A percentile compares a stretch with the other conserved stretches of the same genome.
Evolutionary conservation across 2,797 vertebrate genomes (phyloP).

Genomic region (Sitta carolinensis): DNA sequence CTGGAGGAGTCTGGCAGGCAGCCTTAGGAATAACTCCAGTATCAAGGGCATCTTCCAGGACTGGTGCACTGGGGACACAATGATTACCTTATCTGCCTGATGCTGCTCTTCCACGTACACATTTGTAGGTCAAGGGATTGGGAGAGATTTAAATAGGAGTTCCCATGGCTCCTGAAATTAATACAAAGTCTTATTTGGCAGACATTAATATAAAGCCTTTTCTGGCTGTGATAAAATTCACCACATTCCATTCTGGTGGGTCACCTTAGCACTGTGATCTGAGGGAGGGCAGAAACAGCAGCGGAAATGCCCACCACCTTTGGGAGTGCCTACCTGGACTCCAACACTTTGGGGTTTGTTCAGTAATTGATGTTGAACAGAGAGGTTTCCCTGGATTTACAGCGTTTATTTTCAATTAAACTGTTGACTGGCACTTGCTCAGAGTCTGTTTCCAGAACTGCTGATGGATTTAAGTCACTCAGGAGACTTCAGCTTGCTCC

Average conservation of each 20-base stretch:
- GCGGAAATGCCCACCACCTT: background rate
- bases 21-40: background rate
- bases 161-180: conserved; percentile 33
- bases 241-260: background rate
- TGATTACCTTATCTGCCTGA: background rate
- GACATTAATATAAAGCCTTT: background rate
- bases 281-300: background rate
- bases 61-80: background rate
- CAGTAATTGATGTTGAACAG: background rate
- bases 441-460: background rate
- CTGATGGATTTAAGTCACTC: background rate
- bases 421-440: conserved; percentile 6
- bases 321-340: background rate
- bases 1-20: background rate
- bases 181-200: background rate
- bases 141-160: conserved; percentile 20
- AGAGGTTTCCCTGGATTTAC: conserved; percentile 7
- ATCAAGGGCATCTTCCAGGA: background rate
- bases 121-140: conserved; percentile 16
- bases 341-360: background rate
- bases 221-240: background rate
- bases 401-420: conserved; percentile 57
- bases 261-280: background rate
- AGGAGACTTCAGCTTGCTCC: background rate
- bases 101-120: background rate